A percentile compares a stretch with the other conserved stretches of the same genome.
Conservation (phyloP, 1,140 invertebrate species). For the Leptopilina boulardi region DNA sequence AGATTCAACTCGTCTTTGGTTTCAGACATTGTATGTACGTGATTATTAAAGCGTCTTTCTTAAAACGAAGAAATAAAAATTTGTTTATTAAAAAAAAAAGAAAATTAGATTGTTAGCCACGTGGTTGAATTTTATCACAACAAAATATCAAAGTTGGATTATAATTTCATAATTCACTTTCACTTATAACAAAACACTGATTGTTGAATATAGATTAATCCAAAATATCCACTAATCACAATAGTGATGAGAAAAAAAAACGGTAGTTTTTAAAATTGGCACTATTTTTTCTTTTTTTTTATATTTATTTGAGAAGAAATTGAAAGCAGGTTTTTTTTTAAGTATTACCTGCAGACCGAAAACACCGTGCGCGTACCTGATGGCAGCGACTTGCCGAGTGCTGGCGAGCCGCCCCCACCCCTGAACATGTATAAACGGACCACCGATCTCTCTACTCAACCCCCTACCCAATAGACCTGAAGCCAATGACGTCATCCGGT, state of each 20-base stretch:
- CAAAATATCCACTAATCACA: no score
- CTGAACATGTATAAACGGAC: slow-evolving; percentile 48
- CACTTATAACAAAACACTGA: no score
- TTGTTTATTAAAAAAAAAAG: no score
- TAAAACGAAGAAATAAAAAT: no score
- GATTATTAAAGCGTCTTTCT: background rate
- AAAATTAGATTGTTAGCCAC: no score
- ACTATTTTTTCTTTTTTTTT: no score
- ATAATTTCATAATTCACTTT: no score
- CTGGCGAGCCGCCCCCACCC: slow-evolving; percentile 68
- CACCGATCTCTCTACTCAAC: slow-evolving; percentile 53
- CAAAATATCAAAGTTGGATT: no score
- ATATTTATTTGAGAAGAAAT: background rate
- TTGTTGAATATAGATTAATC: no score
- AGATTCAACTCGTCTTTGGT: slow-evolving; percentile 11
- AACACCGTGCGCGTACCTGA: slow-evolving; percentile 69
- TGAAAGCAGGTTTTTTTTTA: slow-evolving; percentile 20
- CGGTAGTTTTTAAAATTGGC: no score
- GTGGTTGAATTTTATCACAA: no score
- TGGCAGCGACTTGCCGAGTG: slow-evolving; percentile 64
- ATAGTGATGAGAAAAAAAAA: no score
- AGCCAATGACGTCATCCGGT: slow-evolving; percentile 68
- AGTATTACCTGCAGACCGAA: slow-evolving; percentile 65
- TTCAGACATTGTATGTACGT: slow-evolving; percentile 3
- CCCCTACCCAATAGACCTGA: slow-evolving; percentile 62